These are phyloP conservation scores for Cosmorhoe ocellata DNA, from an alignment of 2,888 invertebrate species.

Conservation along the genomic window DNA sequence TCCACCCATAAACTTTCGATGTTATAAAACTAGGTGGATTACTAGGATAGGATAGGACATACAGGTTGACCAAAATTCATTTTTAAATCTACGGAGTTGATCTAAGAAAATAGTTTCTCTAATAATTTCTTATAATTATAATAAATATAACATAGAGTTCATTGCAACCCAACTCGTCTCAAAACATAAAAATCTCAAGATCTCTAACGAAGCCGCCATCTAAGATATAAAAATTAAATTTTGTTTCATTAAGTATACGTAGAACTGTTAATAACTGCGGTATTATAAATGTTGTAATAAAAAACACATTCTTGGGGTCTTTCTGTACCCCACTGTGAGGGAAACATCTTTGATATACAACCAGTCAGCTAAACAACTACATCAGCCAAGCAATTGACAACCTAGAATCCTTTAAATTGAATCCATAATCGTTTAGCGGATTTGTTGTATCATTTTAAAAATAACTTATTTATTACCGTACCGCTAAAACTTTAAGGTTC, in stretches of 20 bases:
- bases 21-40: no score
- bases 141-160: no score
- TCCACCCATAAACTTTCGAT: no score
- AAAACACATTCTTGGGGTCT: constrained; percentile 66
- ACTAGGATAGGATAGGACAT: no score
- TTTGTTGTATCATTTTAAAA: not conserved
- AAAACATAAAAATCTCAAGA: constrained; percentile 1
- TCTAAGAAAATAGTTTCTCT: no score
- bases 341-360: constrained; percentile 54
- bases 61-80: no score
- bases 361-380: constrained; percentile 19
- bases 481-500: not conserved
- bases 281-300: constrained; percentile 64
- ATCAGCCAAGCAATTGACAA: constrained; percentile 21
- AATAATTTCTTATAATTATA: no score
- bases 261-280: constrained; percentile 69
- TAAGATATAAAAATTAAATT: constrained; percentile 61
- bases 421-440: not conserved
- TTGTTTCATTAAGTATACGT: constrained; percentile 67
- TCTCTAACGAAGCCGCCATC: constrained; percentile 36
- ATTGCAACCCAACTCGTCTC: not conserved
- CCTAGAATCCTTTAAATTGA: not conserved
- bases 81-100: no score
- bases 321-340: constrained; percentile 68
- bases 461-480: constrained; percentile 8